These are phyloP conservation scores for Clistopyga incitator DNA, from an alignment of 2,888 invertebrate genomes.

Conservation along the genomic window DNA sequence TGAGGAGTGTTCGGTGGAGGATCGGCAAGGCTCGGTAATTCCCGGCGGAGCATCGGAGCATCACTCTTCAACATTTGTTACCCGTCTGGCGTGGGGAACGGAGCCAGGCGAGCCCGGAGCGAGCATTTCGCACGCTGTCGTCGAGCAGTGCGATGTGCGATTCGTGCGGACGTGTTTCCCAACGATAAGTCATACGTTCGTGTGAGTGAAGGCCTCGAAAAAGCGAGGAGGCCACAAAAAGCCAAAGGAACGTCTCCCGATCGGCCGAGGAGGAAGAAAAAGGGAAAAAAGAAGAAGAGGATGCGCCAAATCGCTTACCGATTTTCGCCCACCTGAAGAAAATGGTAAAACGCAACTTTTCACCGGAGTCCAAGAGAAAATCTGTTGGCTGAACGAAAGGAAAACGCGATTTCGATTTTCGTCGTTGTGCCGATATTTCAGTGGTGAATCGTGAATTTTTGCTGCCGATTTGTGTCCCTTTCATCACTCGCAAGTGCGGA, in stretches of 20 bases:
- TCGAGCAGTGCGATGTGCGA: conserved; percentile 59
- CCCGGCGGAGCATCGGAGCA: conserved; percentile 49
- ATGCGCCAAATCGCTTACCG: conserved; percentile 7
- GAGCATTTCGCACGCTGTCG: conserved; percentile 60
- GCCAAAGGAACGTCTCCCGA: not conserved
- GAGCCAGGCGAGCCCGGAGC: not conserved
- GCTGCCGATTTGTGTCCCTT: not conserved
- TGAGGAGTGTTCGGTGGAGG: conserved; percentile 38
- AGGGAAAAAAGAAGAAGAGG: not conserved
- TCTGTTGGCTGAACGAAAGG: not conserved
- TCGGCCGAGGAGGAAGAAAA: not conserved
- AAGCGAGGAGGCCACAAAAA: not conserved
- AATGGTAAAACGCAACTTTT: conserved; percentile 34
- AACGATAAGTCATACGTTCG: not conserved
- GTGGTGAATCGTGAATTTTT: not conserved
- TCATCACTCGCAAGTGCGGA: not conserved
- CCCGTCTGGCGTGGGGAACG: conserved; percentile 46
- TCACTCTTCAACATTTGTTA: conserved; percentile 52
- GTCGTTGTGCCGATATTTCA: not conserved
- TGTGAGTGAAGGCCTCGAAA: not conserved
- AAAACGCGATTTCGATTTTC: not conserved
- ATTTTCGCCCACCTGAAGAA: conserved; percentile 15
- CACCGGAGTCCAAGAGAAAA: not conserved
- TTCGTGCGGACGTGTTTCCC: conserved; percentile 18
- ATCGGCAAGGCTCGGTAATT: conserved; percentile 49